Conservation (phyloP, 2,888 invertebrate genomes). For the Camponotus fellah region DNA sequence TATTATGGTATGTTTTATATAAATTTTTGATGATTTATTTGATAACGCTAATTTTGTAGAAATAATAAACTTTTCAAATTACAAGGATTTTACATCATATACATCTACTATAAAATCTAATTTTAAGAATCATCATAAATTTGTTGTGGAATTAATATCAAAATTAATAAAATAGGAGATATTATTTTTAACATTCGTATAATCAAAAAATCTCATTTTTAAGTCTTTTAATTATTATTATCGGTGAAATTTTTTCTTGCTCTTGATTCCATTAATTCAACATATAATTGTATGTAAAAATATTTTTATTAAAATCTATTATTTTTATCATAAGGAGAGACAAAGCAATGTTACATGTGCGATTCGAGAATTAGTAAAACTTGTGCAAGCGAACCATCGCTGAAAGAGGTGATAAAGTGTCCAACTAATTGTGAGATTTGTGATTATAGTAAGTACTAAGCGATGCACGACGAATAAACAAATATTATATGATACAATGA, state of each 20-base stretch:
- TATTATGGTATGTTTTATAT: neutral
- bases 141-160: neutral
- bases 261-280: neutral
- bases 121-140: neutral
- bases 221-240: neutral
- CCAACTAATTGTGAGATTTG: neutral
- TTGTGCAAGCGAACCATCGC: neutral
- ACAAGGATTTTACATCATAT: neutral
- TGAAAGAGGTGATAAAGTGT: accelerated
- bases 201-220: neutral
- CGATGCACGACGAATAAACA: neutral
- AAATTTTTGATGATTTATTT: neutral
- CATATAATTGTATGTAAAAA: neutral
- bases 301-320: neutral
- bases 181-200: neutral
- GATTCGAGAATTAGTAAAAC: neutral
- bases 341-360: neutral
- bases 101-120: neutral
- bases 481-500: neutral
- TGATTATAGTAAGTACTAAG: neutral
- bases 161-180: neutral
- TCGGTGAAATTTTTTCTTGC: neutral
- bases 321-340: neutral
- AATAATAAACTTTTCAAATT: neutral
- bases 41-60: neutral